Percentiles rank a stretch among this genome's conserved stretches.
These are phyloP conservation scores for Cuniculus paca DNA, from an alignment of 2,797 vertebrate species.

Conservation along the genomic window DNA sequence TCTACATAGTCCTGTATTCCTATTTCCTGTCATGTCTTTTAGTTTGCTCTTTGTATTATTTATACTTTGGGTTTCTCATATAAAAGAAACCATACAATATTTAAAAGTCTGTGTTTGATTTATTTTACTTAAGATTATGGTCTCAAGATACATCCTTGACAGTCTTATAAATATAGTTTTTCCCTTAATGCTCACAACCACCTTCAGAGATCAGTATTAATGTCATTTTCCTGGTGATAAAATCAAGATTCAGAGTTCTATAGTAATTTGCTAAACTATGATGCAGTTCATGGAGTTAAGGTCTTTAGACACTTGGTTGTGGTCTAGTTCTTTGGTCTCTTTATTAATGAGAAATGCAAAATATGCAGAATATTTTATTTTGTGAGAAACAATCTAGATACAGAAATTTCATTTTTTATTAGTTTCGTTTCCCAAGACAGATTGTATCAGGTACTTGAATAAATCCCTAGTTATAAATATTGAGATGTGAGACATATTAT, in stretches of 20 bases:
- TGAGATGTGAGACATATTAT: not conserved
- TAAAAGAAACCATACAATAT: not conserved
- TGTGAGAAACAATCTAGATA: not conserved
- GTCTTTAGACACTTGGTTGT: slow-evolving; percentile 2
- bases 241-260: not conserved
- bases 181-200: slow-evolving; percentile 6
- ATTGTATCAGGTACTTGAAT: slow-evolving; percentile 17
- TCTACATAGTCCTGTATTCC: not conserved
- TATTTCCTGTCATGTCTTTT: not conserved
- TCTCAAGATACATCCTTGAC: not conserved
- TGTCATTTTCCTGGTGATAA: slow-evolving; percentile 53
- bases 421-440: slow-evolving; percentile 41
- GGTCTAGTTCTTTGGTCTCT: not conserved
- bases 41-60: not conserved
- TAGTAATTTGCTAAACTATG: slow-evolving; percentile 34
- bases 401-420: slow-evolving; percentile 33
- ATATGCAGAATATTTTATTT: slow-evolving; percentile 16
- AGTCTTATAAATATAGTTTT: slow-evolving; percentile 33
- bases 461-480: slow-evolving; percentile 55
- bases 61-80: not conserved
- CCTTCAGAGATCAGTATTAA: slow-evolving; percentile 23
- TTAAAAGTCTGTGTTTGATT: not conserved
- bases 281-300: not conserved
- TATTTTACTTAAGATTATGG: not conserved
- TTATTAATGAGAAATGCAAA: slow-evolving; percentile 50